phyloP scores from a whole-genome alignment of 1,140 invertebrate genomes.

The Cydia amplana region DNA sequence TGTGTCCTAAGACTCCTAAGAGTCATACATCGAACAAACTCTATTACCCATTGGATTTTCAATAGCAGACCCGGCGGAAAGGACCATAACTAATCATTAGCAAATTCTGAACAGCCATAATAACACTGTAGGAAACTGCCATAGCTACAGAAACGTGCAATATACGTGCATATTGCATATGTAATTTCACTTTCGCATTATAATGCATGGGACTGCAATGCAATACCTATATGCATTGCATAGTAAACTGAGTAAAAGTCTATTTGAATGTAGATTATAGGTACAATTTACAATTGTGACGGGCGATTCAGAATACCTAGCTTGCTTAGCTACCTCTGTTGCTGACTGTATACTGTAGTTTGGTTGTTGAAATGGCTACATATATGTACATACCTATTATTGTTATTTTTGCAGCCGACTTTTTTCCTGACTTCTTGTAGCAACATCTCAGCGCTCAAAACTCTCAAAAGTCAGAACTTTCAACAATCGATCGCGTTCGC shows the following conservation, averaged over 20 bases:
- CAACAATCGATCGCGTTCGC: slow-evolving; percentile 22
- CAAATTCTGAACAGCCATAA: slow-evolving; percentile 1
- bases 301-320: no score
- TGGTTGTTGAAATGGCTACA: no score
- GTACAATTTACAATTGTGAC: neutral
- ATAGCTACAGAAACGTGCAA: neutral
- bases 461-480: slow-evolving; percentile 14
- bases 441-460: neutral
- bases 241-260: slow-evolving; percentile 22
- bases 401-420: neutral
- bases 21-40: neutral
- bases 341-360: no score
- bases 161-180: slow-evolving; percentile 17
- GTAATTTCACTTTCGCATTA: slow-evolving; percentile 23
- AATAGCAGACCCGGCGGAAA: neutral
- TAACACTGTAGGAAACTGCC: neutral
- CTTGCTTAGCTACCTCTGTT: no score
- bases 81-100: neutral
- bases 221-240: neutral
- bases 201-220: slow-evolving; percentile 5
- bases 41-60: slow-evolving; percentile 1
- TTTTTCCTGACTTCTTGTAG: neutral
- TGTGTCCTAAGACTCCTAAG: no score
- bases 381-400: neutral
- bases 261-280: neutral